These are phyloP conservation scores for Burhinus oedicnemus DNA, from an alignment of 2,113 vertebrate genomes.

Conservation along the genomic window DNA sequence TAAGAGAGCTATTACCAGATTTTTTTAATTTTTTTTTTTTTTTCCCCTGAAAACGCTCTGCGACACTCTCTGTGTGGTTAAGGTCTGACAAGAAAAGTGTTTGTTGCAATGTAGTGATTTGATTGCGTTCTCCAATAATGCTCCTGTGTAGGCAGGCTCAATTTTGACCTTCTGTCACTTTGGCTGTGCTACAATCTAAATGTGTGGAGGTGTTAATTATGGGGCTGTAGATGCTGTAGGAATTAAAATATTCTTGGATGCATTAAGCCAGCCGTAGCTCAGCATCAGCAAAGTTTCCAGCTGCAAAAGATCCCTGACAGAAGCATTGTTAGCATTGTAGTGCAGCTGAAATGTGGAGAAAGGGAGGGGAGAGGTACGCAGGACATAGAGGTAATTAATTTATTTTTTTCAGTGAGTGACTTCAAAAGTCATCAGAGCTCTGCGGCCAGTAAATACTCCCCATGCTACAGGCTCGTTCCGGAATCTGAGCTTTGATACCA, in stretches of 20 bases:
- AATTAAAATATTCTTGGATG: neutral
- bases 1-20: slow-evolving; percentile 74
- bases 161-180: slow-evolving; percentile 24
- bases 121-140: neutral
- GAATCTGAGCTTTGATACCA: neutral
- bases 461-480: neutral
- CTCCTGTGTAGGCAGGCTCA: neutral
- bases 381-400: neutral
- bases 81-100: neutral
- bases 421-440: neutral
- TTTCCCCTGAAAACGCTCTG: neutral
- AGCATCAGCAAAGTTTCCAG: neutral
- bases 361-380: neutral
- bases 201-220: neutral
- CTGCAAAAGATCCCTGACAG: neutral
- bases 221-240: neutral
- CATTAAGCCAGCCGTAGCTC: neutral
- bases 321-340: neutral
- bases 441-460: neutral
- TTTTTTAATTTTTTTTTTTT: too few relatives aligned
- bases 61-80: neutral
- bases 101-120: neutral
- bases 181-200: neutral
- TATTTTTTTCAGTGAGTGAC: neutral
- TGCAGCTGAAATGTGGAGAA: neutral